Base-by-base conservation (phyloP, 1,140 invertebrate genomes). In the Drosophila trapezifrons region DNA sequence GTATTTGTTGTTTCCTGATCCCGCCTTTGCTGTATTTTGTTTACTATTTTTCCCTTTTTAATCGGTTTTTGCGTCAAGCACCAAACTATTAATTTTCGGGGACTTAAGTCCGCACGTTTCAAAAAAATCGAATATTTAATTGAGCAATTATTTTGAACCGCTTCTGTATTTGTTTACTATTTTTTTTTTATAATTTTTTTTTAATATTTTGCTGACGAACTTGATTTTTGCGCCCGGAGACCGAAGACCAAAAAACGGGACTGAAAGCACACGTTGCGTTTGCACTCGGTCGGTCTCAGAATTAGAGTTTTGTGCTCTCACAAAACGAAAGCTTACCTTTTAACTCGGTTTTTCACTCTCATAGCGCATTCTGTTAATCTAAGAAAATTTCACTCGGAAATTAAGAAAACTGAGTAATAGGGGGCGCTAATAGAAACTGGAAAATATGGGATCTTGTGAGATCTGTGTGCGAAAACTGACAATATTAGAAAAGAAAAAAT, bases 231-330 rank as follows among this genome's bases (percentile, higher is more conserved):
- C 42, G 54, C 49, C 46, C 37, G 55, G 42, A 65, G 25, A 32
- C 29, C 55, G 55, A 29, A 20, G 20, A 58, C n/a, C 18, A 35
- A 38, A 37, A 49, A 65, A 22, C 38, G 35, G 56, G 10, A 57
- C 43, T 54, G 54, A 51, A 29, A 29, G 84, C 80, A 78, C 80
- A 71, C 67, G 38, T 80, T 80, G 76, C 67, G 45, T 81, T 52
- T 52, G 20, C 29, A 52, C 49, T 52, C 49, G 49, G 29, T 52
- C 7, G 49, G 27, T 15, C 29, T 52, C 18, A 35, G 18, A 52
- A 20, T 15, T 3, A 9, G 7, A 52, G 29, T 35, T 52, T 0
- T 0, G 13, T 2, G 29, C 49, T 52, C 49, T 35, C 18, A 1
- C 27, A 13, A 13, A 2, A 5, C 2, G 1, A 52, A 52, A 52